Conservation (phyloP, 2,797 vertebrate species). For the Sternotherus odoratus region DNA sequence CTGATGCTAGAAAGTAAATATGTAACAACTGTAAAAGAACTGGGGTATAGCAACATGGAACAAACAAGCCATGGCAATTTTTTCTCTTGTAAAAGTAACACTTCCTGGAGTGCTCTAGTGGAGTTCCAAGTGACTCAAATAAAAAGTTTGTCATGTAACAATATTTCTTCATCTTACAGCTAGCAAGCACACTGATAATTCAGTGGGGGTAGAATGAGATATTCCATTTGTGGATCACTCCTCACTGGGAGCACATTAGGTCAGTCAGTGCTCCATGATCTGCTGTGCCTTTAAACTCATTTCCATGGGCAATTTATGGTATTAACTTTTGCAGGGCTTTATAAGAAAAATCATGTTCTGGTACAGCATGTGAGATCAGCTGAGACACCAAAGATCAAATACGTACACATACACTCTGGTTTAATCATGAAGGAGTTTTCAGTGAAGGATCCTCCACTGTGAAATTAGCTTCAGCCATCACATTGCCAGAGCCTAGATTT, state of each 20-base stretch:
- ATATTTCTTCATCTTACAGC: neutral
- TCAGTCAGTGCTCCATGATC: neutral
- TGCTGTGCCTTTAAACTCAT: neutral
- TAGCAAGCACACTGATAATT: neutral
- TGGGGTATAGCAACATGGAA: neutral
- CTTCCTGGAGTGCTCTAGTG: neutral
- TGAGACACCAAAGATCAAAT: neutral
- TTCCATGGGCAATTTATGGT: neutral
- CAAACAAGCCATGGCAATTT: rapidly evolving
- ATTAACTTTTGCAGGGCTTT: too few species aligned
- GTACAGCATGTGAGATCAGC: neutral
- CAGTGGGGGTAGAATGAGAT: neutral
- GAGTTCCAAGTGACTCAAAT: neutral
- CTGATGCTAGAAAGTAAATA: neutral
- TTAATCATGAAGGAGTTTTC: neutral
- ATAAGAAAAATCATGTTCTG: neutral
- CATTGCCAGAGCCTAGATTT: neutral
- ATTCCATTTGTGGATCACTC: neutral
- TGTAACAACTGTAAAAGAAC: neutral
- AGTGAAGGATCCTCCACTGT: neutral
- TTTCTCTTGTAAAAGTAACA: neutral
- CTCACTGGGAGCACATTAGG: neutral
- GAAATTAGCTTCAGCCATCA: neutral
- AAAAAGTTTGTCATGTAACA: neutral
- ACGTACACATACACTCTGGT: neutral